These are phyloP conservation scores for Semaprochilodus insignis DNA, from an alignment of 2,797 vertebrate species.

Conservation along the genomic window DNA sequence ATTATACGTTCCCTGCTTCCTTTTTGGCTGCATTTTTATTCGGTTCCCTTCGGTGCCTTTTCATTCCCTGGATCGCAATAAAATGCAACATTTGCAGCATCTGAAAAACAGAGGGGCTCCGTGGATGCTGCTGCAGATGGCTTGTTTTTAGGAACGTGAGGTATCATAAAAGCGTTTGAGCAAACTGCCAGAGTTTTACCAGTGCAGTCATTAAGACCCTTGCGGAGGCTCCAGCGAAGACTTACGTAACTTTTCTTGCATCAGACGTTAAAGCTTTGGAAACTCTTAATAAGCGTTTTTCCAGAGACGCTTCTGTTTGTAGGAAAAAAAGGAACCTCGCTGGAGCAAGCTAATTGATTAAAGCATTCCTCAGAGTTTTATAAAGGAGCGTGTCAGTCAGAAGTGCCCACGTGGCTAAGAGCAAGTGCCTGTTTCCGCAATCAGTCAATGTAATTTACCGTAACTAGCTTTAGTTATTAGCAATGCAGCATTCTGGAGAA, in stretches of 20 bases:
- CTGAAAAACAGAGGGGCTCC: not conserved
- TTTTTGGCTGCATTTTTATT: not conserved
- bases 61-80: not conserved
- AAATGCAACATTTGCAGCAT: not conserved
- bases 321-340: not conserved
- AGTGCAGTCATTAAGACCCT: not conserved
- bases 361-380: not conserved
- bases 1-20: not conserved
- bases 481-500: not conserved
- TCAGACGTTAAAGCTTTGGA: not conserved
- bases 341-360: not conserved
- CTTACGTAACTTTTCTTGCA: not conserved
- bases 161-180: not conserved
- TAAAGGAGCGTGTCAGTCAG: not conserved
- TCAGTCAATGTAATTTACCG: not conserved
- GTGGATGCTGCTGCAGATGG: not conserved
- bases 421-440: not conserved
- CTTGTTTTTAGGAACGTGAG: not conserved
- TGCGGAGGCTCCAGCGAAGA: not conserved
- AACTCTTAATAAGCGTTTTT: not conserved
- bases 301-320: slow-evolving; percentile 1
- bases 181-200: not conserved
- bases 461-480: not conserved
- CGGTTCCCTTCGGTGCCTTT: not conserved
- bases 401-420: not conserved